Base-by-base conservation (phyloP, 2,797 vertebrate species). In the Labroides dimidiatus region DNA sequence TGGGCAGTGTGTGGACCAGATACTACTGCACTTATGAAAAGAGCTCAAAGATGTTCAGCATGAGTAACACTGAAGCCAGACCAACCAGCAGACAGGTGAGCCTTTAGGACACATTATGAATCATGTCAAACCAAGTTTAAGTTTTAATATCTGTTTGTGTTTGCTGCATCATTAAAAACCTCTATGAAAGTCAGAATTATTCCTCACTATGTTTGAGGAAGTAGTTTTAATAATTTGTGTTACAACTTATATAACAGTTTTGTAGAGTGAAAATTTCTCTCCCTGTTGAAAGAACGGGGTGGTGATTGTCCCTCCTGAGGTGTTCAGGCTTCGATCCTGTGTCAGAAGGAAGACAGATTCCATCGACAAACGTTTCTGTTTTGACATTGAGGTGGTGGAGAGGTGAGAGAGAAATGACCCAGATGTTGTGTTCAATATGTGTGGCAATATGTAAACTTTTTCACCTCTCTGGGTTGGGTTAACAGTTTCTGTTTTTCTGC, bases 281-380 rank as follows among this genome's bases (percentile, higher is more conserved):
- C 27, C 82, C 6, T 84, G 69, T 90, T 82, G 12, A 49, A 85
- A 99, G 98, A 99, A 99, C 0, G 96, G 96, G 4, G 91, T 98
- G 66, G 89, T 97, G 69, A 94, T 95, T 51, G 95, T 93, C 45
- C 80, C 95, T 6, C 94, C 96, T 1, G 98, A 99, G 90, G 95
- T 96, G 92, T 97, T 97, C 88, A 95, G 93, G 81, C 90, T 99
- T 72, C 97, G 96, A 81, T 98, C 97, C 2, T 99, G 98, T 78
- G 98, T 99, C 83, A 91, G 98, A 42, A 94, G 98, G 80, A 99
- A 98, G 89, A 98, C 96, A 0, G 97, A 99, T 76, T 99, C 98
- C 15, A 99, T 99, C 69, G 98, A 99, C 93, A 99, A 99, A 48
- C 96, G 97, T 41, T 99, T 99, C 93, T 99, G 98, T 89, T 99